A percentile compares a stretch with the other conserved stretches of the same genome.
These are phyloP conservation scores for Tetranychus cinnabarinus DNA, from an alignment of 1,140 invertebrate species.

Conservation along the genomic window DNA sequence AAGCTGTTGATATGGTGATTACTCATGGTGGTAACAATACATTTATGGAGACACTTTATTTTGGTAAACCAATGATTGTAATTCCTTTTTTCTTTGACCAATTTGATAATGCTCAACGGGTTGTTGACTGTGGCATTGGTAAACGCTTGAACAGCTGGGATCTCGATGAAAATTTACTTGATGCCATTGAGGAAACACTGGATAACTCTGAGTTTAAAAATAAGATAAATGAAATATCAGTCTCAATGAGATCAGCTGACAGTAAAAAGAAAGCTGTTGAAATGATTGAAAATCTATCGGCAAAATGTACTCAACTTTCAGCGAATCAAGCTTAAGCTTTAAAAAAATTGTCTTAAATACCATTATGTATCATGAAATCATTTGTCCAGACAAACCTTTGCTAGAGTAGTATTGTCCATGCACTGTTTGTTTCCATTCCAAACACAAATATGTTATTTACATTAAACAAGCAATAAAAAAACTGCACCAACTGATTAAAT, in stretches of 20 bases:
- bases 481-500: too few relatives aligned
- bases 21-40: conserved; percentile 17
- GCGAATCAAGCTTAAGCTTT: too few relatives aligned
- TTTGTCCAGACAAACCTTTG: too few relatives aligned
- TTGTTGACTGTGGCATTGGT: conserved; percentile 6
- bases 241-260: background rate
- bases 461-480: too few relatives aligned
- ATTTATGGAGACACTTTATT: background rate
- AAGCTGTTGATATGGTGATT: conserved; percentile 14
- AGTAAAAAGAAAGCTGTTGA: background rate
- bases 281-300: background rate
- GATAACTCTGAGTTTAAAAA: background rate
- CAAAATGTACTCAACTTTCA: too few relatives aligned
- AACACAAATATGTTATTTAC: too few relatives aligned
- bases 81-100: conserved; percentile 8
- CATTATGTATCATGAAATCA: too few relatives aligned
- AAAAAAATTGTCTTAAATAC: too few relatives aligned
- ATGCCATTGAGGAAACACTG: background rate
- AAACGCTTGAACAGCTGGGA: background rate
- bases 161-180: background rate
- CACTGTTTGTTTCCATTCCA: too few relatives aligned
- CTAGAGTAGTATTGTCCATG: too few relatives aligned
- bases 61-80: background rate
- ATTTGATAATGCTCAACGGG: conserved; percentile 8
- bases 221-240: background rate